Evolutionary conservation across 1,140 invertebrate genomes (phyloP).

Genomic region (Agrypnia vestita): DNA sequence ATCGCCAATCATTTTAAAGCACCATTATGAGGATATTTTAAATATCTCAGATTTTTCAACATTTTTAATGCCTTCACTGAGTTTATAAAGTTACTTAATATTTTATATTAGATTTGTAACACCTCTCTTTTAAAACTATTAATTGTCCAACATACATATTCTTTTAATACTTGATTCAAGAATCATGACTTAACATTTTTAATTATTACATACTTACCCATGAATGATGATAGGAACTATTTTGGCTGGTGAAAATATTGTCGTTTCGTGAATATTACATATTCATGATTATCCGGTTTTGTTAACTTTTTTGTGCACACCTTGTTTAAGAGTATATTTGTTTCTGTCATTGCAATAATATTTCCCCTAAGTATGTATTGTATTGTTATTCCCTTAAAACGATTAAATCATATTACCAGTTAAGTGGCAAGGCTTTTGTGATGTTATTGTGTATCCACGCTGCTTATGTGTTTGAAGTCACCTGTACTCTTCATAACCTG

Average conservation of each 20-base stretch:
- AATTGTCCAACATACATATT: not conserved
- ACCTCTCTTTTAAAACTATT: not conserved
- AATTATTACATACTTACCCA: too few species aligned
- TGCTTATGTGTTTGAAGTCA: slow-evolving; percentile 42
- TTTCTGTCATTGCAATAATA: not conserved
- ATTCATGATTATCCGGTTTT: too few species aligned
- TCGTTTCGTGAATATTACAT: slow-evolving; percentile 5
- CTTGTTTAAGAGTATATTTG: not conserved
- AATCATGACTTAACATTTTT: too few species aligned
- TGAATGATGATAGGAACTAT: not conserved
- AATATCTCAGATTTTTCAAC: too few species aligned
- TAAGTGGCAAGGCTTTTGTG: slow-evolving; percentile 35
- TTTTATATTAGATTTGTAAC: too few species aligned
- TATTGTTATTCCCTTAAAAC: not conserved
- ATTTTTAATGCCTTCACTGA: not conserved
- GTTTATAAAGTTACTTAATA: not conserved
- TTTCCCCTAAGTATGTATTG: slow-evolving; percentile 1
- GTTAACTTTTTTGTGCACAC: too few species aligned
- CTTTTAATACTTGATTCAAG: not conserved
- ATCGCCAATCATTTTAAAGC: slow-evolving; percentile 6
- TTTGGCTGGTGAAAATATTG: not conserved
- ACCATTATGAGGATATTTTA: not conserved
- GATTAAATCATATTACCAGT: slow-evolving; percentile 5
- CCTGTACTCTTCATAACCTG: not conserved
- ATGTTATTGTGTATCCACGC: slow-evolving; percentile 44